Evolutionary conservation across 2,888 invertebrate species (phyloP).

Genomic region (Erebia epiphron): DNA sequence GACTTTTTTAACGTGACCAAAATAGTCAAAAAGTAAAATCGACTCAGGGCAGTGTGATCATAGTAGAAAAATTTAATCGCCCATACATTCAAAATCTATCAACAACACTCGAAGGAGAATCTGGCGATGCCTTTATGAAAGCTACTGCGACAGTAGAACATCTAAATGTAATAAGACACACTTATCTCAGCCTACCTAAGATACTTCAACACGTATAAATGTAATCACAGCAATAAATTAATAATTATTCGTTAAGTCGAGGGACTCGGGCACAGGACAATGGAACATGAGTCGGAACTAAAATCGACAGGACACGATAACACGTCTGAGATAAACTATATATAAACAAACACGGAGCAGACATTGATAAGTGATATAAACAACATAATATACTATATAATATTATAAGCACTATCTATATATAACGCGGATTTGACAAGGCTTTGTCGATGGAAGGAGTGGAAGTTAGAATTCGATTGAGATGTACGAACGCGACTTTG

Average conservation of each 20-base stretch:
- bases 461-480: too few species aligned
- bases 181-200: constrained; percentile 65
- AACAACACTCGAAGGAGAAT: constrained; percentile 48
- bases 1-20: constrained; percentile 21
- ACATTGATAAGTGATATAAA: constrained; percentile 5
- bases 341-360: constrained; percentile 61
- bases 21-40: constrained; percentile 41
- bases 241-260: constrained; percentile 63
- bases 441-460: too few species aligned
- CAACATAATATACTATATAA: not conserved
- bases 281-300: constrained; percentile 68
- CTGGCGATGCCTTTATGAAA: constrained; percentile 49
- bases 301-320: constrained; percentile 70
- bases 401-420: too few species aligned
- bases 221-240: constrained; percentile 81
- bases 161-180: constrained; percentile 63
- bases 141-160: constrained; percentile 58
- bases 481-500: too few species aligned
- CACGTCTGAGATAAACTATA: constrained; percentile 73
- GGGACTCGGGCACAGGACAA: constrained; percentile 68
- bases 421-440: too few species aligned
- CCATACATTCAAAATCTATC: constrained; percentile 41
- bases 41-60: constrained; percentile 46
- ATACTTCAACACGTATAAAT: constrained; percentile 73
- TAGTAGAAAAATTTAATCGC: constrained; percentile 49